Evolutionary conservation across 1,140 invertebrate genomes (phyloP).

Genomic region (Goniozus legneri): DNA sequence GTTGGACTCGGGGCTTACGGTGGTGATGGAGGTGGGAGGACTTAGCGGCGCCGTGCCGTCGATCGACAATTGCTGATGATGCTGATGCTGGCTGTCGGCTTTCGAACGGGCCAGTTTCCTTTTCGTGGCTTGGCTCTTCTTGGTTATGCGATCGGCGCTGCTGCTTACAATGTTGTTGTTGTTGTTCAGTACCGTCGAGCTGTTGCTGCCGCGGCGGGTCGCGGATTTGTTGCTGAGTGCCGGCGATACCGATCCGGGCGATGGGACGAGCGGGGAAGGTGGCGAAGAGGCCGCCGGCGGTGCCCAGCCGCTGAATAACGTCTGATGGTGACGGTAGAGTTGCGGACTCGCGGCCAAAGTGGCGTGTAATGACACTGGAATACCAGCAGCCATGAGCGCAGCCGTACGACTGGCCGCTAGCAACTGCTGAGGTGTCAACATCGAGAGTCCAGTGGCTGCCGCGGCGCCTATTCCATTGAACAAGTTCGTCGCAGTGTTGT

Average conservation of each 20-base stretch:
- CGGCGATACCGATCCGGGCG: slow-evolving; percentile 40
- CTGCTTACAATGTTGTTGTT: slow-evolving; percentile 50
- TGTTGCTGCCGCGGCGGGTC: slow-evolving; percentile 31
- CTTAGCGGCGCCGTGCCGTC: slow-evolving; percentile 47
- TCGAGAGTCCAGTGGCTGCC: slow-evolving; percentile 47
- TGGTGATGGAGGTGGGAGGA: slow-evolving; percentile 41
- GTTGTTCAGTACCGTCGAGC: slow-evolving; percentile 35
- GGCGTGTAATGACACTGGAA: slow-evolving; percentile 42
- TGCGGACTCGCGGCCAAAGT: slow-evolving; percentile 39
- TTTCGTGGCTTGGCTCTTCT: slow-evolving; percentile 41
- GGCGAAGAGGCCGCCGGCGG: slow-evolving; percentile 36
- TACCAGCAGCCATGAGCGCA: slow-evolving; percentile 53
- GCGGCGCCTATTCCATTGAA: slow-evolving; percentile 47
- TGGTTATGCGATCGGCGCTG: slow-evolving; percentile 40
- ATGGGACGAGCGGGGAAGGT: slow-evolving; percentile 38
- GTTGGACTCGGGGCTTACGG: slow-evolving; percentile 48
- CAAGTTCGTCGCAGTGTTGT: slow-evolving; percentile 40
- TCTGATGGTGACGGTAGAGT: slow-evolving; percentile 54
- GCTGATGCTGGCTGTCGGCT: slow-evolving; percentile 32
- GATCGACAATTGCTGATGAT: slow-evolving; percentile 27
- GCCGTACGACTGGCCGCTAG: slow-evolving; percentile 56
- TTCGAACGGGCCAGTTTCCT: slow-evolving; percentile 35
- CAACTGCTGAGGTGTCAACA: slow-evolving; percentile 56
- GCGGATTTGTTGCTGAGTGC: slow-evolving; percentile 33
- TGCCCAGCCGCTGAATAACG: slow-evolving; percentile 53